Evolutionary conservation across 2,888 invertebrate genomes (phyloP).

Genomic region (Apeira syringaria): DNA sequence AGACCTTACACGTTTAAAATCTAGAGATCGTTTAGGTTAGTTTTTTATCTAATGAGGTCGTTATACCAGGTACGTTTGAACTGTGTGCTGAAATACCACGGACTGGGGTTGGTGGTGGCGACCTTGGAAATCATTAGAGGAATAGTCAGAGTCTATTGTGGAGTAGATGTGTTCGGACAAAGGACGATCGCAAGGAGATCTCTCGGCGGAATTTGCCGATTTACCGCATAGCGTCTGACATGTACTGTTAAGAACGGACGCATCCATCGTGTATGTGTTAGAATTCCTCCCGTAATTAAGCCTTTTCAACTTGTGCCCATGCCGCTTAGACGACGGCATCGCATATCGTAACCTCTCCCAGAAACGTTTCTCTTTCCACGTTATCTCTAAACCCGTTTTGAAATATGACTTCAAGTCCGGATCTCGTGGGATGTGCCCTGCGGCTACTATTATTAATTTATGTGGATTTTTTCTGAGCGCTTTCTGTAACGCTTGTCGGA

Average conservation of each 20-base stretch:
- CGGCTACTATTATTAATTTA: slow-evolving; percentile 93
- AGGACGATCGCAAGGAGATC: slow-evolving; percentile 87
- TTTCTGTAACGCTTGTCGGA: slow-evolving; percentile 95
- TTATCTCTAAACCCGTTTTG: slow-evolving; percentile 92
- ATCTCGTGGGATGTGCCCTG: slow-evolving; percentile 91
- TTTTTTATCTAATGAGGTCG: slow-evolving; percentile 42
- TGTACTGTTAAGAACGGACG: slow-evolving; percentile 84
- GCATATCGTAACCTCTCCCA: slow-evolving; percentile 97
- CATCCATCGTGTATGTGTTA: slow-evolving; percentile 93
- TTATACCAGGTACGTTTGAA: slow-evolving; percentile 79
- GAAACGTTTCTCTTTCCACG: slow-evolving; percentile 96
- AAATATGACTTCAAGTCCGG: slow-evolving; percentile 94
- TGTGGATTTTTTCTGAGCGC: slow-evolving; percentile 92
- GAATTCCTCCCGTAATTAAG: slow-evolving; percentile 90
- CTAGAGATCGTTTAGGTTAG: slow-evolving; percentile 63
- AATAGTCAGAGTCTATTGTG: slow-evolving; percentile 95
- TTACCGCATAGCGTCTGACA: slow-evolving; percentile 84
- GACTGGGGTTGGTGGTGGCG: slow-evolving; percentile 73
- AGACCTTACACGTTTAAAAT: slow-evolving; percentile 57
- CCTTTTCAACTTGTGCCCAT: slow-evolving; percentile 78
- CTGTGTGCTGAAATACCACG: slow-evolving; percentile 75
- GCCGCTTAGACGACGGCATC: slow-evolving; percentile 91
- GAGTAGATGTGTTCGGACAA: slow-evolving; percentile 95
- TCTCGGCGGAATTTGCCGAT: slow-evolving; percentile 79
- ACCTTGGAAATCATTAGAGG: slow-evolving; percentile 82